Evolutionary conservation across 2,888 invertebrate species (phyloP).

Genomic region (Cataglyphis cursor): DNA sequence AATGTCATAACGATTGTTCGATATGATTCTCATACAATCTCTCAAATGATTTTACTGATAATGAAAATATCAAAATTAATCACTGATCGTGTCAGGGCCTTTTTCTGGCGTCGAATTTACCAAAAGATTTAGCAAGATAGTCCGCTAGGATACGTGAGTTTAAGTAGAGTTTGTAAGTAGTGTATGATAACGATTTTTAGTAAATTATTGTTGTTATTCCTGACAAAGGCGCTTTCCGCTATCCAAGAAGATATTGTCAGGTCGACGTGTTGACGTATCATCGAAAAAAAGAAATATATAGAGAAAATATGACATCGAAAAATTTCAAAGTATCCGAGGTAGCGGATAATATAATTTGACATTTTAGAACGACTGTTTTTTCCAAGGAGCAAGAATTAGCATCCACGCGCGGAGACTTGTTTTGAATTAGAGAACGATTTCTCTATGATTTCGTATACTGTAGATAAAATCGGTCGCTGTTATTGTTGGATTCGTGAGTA

Average conservation of each 20-base stretch:
- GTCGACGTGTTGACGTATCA: background rate
- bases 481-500: constrained; percentile 74
- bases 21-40: background rate
- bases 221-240: constrained; percentile 21
- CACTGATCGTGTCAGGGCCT: constrained; percentile 3
- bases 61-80: background rate
- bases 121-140: constrained; percentile 80
- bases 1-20: background rate
- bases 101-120: constrained; percentile 80
- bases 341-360: constrained; percentile 27
- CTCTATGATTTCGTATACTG: constrained; percentile 68
- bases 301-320: constrained; percentile 3
- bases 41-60: background rate
- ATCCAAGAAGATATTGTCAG: background rate
- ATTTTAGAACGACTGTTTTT: constrained; percentile 16
- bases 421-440: constrained; percentile 60
- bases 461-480: constrained; percentile 73
- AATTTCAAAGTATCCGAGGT: background rate
- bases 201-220: constrained; percentile 80
- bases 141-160: constrained; percentile 71
- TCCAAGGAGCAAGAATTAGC: background rate
- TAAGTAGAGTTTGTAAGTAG: constrained; percentile 85
- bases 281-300: background rate
- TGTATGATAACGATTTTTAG: constrained; percentile 83
- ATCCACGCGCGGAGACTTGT: constrained; percentile 47